Percentiles rank a stretch among this genome's conserved stretches.
phyloP scores from a whole-genome alignment of 2,113 vertebrate genomes.

The Phyllostomus discolor region DNA sequence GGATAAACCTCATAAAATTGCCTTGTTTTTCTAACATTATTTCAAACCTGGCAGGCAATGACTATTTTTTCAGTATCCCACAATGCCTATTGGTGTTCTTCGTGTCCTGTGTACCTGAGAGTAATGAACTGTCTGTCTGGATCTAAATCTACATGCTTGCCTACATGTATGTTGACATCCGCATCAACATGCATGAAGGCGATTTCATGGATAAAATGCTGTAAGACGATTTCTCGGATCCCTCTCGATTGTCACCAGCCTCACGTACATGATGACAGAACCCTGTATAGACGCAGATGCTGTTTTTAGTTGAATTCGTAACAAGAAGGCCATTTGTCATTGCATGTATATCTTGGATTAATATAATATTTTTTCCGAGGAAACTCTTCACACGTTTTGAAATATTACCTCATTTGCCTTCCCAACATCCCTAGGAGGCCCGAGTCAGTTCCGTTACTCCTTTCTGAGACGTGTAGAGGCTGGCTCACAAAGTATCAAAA shows the following conservation, averaged over 20 bases:
- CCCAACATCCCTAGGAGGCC: background rate
- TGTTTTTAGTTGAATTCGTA: background rate
- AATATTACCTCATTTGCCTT: background rate
- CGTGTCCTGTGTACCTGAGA: background rate
- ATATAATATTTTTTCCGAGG: conserved; percentile 15
- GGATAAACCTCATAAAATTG: background rate
- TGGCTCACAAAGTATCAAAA: background rate
- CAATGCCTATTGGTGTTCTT: background rate
- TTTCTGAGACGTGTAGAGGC: background rate
- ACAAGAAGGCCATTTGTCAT: background rate
- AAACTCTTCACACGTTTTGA: background rate
- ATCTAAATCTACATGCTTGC: background rate
- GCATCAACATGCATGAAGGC: too few species aligned
- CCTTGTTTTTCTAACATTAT: background rate
- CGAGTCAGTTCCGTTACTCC: background rate
- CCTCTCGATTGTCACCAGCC: background rate
- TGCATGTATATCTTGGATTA: background rate
- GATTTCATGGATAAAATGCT: background rate
- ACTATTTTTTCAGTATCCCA: background rate
- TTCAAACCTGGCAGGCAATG: background rate
- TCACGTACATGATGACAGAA: background rate
- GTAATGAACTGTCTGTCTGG: background rate
- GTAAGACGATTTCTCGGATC: background rate
- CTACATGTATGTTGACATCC: fast-evolving
- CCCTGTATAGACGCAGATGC: background rate